Conservation (phyloP, 1,140 invertebrate species). For the Hesperophylax magnus region DNA sequence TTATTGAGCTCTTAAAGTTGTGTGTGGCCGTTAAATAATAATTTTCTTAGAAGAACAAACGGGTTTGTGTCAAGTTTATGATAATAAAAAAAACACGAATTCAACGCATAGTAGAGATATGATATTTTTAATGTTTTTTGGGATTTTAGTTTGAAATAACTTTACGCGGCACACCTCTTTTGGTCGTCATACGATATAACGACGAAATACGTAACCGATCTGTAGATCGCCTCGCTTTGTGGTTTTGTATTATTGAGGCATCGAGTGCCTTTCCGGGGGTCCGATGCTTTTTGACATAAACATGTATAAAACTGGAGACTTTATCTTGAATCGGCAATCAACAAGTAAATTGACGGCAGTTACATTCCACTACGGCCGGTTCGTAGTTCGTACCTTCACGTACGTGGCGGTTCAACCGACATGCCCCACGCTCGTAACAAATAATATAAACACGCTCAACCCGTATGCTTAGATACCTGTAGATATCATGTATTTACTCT, state of each 20-base stretch:
- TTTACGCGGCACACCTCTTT: neutral
- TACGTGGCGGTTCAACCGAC: neutral
- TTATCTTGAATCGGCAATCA: constrained; percentile 38
- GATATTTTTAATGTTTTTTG: neutral
- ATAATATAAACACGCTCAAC: too few relatives aligned
- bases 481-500: too few relatives aligned
- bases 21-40: too few relatives aligned
- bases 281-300: neutral
- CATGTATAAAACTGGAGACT: constrained; percentile 20
- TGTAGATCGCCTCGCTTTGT: neutral
- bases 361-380: constrained; percentile 7
- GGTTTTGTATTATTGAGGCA: neutral
- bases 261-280: neutral
- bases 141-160: neutral
- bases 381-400: neutral
- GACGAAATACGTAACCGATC: neutral
- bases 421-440: too few relatives aligned
- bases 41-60: too few relatives aligned
- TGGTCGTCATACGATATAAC: neutral
- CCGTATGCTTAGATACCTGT: too few relatives aligned
- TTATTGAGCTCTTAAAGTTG: too few relatives aligned
- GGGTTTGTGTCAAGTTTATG: too few relatives aligned
- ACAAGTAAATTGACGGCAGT: constrained; percentile 46
- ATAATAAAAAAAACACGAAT: too few relatives aligned
- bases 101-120: neutral